These are phyloP conservation scores for Phymanthus crucifer DNA, from an alignment of 92 coral and sea anemone genomes.

Conservation along the genomic window DNA sequence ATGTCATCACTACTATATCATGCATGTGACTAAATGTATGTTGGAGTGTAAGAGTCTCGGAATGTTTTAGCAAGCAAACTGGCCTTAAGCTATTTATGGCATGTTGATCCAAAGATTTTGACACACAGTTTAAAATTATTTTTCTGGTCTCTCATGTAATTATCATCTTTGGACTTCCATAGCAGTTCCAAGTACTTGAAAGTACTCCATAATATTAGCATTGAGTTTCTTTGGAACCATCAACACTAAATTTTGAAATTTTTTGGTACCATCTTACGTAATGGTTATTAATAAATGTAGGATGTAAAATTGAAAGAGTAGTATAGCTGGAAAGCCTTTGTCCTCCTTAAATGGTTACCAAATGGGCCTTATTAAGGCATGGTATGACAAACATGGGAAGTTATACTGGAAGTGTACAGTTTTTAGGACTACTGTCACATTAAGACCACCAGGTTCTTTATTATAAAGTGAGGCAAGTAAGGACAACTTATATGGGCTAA, in stretches of 20 bases:
- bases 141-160: not conserved
- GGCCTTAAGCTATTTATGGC: not conserved
- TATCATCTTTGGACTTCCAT: not conserved
- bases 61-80: not conserved
- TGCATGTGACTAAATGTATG: not conserved
- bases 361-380: too few relatives aligned
- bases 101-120: not conserved
- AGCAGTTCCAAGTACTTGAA: not conserved
- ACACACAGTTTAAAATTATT: not conserved
- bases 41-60: not conserved
- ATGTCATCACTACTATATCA: not conserved
- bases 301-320: slow-evolving; percentile 9
- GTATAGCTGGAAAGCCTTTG: not conserved
- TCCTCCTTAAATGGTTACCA: not conserved
- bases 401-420: too few relatives aligned
- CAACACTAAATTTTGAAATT: not conserved
- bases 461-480: too few relatives aligned
- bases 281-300: slow-evolving; percentile 1
- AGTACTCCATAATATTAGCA: not conserved
- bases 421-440: too few relatives aligned
- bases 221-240: not conserved
- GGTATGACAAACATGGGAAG: too few relatives aligned
- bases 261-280: slow-evolving; percentile 8
- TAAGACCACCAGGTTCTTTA: too few relatives aligned
- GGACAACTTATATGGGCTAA: too few relatives aligned